Conservation (phyloP, 2,888 invertebrate species). For the Gari tellinella region DNA sequence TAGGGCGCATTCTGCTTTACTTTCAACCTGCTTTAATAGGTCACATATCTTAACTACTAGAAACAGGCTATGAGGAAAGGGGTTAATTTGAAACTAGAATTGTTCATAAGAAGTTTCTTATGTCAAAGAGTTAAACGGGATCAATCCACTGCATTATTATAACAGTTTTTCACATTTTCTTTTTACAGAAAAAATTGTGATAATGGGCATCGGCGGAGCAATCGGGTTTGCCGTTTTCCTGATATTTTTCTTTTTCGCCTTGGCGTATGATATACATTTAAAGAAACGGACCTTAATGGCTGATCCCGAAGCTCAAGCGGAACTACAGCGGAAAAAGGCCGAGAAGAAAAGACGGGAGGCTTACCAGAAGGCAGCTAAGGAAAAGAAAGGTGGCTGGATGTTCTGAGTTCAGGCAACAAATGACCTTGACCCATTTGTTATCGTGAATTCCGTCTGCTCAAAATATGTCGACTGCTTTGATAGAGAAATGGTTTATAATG, state of each 20-base stretch:
- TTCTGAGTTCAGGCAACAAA: too few relatives aligned
- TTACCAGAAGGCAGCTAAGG: slow-evolving; percentile 44
- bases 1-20: not conserved
- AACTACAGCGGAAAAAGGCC: slow-evolving; percentile 48
- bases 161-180: not conserved
- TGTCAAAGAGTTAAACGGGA: too few relatives aligned
- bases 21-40: not conserved
- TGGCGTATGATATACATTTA: slow-evolving; percentile 48
- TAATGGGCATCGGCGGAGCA: slow-evolving; percentile 55
- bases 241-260: slow-evolving; percentile 57
- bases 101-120: too few relatives aligned
- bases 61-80: not conserved
- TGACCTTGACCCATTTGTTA: too few relatives aligned
- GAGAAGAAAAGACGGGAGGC: slow-evolving; percentile 41
- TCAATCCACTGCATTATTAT: not conserved
- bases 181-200: slow-evolving; percentile 33
- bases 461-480: too few relatives aligned
- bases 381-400: slow-evolving; percentile 43
- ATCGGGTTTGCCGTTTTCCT: slow-evolving; percentile 60
- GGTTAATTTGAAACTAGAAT: too few relatives aligned
- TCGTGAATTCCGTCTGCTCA: too few relatives aligned
- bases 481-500: too few relatives aligned
- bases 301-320: slow-evolving; percentile 56
- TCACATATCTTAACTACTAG: not conserved
- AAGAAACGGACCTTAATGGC: slow-evolving; percentile 37